Base-by-base conservation (phyloP, 2,797 vertebrate genomes). In the Lithobates sylvaticus region DNA sequence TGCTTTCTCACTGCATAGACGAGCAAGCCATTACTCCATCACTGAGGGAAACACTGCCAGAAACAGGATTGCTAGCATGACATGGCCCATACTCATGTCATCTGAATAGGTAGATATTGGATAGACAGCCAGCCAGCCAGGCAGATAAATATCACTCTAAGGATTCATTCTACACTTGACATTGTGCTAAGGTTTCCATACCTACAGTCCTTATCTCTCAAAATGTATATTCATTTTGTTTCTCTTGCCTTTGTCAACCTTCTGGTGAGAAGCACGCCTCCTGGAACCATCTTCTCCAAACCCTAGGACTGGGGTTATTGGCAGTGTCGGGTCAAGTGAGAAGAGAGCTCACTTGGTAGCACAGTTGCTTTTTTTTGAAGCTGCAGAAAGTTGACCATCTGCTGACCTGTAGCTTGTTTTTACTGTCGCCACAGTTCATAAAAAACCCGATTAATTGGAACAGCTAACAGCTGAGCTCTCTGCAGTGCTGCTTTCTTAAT, bases 381-480 rank as follows among this genome's bases (percentile, higher is more conserved):
- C 80, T 34, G 80, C 42, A 74, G 64, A 68, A 77, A 65, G 79
- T 61, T 87, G 85, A 78, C 85, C 85, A 87, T 87, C 85, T 83
- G 80, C 85, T 83, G 85, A 87, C 80, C 85, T 87, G 80, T 83
- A 87, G 58, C 85, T 83, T 83, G 68, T 78, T 83, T 87, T 34
- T 78, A 65, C 85, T 16, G 42, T 83, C 85, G 78, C 80, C 75
- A 83, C 80, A 87, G 75, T 83, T 68, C 85, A 78, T 87, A 83
- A 86, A 75, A 73, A 86, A 78, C 64, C 80, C 72, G 85, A 87
- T 87, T 87, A 87, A 87, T 87, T 83, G 80, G 65, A 64, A 83
- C 68, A 83, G 42, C 85, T 54, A 83, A 81, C 80, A 78, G 80
- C 85, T 83, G 85, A 87, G 85, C 80, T 87, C 67, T 82, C 80